phyloP scores from a whole-genome alignment of 2,888 invertebrate species.

The Helleia helle region DNA sequence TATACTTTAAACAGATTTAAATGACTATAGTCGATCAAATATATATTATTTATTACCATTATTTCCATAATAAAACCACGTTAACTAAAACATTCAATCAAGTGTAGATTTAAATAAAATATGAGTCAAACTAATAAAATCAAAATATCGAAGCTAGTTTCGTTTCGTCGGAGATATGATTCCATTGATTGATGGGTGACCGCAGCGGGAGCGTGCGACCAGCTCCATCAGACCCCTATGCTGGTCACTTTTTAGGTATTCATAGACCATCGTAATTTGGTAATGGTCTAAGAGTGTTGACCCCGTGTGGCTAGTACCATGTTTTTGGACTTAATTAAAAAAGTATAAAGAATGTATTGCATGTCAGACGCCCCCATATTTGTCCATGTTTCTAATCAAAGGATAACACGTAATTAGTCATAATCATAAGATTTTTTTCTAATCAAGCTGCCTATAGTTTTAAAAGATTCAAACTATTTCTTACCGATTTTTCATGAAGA shows the following conservation, averaged over 20 bases:
- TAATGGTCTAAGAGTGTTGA: constrained; percentile 55
- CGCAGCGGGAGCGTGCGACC: constrained; percentile 43
- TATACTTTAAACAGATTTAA: constrained; percentile 28
- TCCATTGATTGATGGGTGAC: constrained; percentile 73
- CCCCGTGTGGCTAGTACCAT: constrained; percentile 52
- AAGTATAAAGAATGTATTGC: constrained; percentile 49
- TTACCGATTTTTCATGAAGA: too few relatives aligned
- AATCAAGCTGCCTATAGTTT: too few relatives aligned
- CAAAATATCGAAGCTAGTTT: constrained; percentile 58
- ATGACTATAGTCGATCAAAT: too few relatives aligned
- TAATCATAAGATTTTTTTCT: too few relatives aligned
- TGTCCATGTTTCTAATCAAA: constrained; percentile 11
- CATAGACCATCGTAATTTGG: constrained; percentile 38
- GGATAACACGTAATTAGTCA: too few relatives aligned
- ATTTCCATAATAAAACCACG: constrained; percentile 25
- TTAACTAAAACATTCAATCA: constrained; percentile 63
- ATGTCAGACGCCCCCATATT: constrained; percentile 37
- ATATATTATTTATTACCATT: constrained; percentile 25
- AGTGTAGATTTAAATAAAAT: constrained; percentile 67
- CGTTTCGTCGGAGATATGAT: constrained; percentile 65
- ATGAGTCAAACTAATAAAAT: constrained; percentile 66
- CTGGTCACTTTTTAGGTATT: constrained; percentile 11
- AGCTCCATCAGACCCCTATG: constrained; percentile 15
- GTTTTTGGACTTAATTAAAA: constrained; percentile 68
- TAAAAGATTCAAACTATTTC: too few relatives aligned